Evolutionary conservation across 2,888 invertebrate species (phyloP).

Genomic region (Mythimna lalbum): DNA sequence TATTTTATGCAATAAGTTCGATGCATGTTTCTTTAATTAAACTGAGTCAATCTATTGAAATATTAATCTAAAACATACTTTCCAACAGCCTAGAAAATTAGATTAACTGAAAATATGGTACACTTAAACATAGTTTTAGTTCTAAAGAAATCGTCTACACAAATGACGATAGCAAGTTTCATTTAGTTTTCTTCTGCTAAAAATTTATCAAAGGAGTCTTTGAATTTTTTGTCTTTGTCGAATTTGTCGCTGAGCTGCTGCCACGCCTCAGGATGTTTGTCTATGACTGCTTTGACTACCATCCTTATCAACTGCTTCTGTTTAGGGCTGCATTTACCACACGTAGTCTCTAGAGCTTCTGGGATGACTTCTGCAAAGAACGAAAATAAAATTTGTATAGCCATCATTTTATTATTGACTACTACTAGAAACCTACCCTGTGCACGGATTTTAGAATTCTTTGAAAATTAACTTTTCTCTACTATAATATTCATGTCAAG

Average conservation of each 20-base stretch:
- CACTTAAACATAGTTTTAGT: neutral
- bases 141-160: constrained; percentile 19
- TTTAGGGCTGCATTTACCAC: constrained; percentile 92
- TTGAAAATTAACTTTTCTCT: no score
- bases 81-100: no score
- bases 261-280: constrained; percentile 92
- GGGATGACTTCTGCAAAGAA: constrained; percentile 91
- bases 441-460: no score
- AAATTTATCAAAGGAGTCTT: constrained; percentile 90
- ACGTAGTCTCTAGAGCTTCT: constrained; percentile 93
- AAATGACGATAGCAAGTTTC: constrained; percentile 6
- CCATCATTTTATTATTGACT: no score
- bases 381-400: neutral
- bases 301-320: constrained; percentile 91
- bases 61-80: no score
- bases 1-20: no score
- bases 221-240: constrained; percentile 92
- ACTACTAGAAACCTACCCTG: no score
- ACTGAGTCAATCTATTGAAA: no score
- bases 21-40: no score
- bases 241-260: constrained; percentile 92
- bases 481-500: no score
- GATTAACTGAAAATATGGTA: neutral
- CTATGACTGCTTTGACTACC: constrained; percentile 92
- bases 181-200: constrained; percentile 76